Percentiles rank a stretch among this genome's conserved stretches.
phyloP scores from a whole-genome alignment of 2,797 vertebrate species.

The Sebastes vulpes region DNA sequence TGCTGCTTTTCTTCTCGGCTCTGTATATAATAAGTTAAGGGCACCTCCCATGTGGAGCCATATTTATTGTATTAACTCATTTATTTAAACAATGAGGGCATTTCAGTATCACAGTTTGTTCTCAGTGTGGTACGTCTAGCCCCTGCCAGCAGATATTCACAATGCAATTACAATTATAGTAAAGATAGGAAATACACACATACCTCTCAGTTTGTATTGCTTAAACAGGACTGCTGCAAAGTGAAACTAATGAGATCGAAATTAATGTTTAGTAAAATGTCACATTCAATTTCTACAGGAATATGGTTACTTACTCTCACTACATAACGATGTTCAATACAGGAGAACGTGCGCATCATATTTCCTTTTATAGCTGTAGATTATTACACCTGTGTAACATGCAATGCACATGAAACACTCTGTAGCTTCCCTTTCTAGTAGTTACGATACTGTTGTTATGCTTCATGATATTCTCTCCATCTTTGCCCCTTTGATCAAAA shows the following conservation, averaged over 20 bases:
- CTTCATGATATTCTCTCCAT: not conserved
- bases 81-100: constrained; percentile 66
- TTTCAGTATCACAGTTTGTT: constrained; percentile 40
- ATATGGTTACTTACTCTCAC: constrained; percentile 4
- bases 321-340: not conserved
- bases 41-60: constrained; percentile 60
- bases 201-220: constrained; percentile 14
- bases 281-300: constrained; percentile 8
- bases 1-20: constrained; percentile 63
- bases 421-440: not conserved
- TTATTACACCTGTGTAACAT: not conserved
- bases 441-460: not conserved
- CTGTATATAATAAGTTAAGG: constrained; percentile 72
- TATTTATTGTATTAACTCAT: constrained; percentile 69
- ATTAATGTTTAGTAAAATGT: constrained; percentile 13
- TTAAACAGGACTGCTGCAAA: constrained; percentile 6
- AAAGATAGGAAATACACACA: constrained; percentile 5
- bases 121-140: constrained; percentile 20
- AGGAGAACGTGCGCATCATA: not conserved
- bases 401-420: not conserved
- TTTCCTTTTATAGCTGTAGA: not conserved
- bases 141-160: constrained; percentile 32
- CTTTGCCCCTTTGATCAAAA: not conserved
- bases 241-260: constrained; percentile 29
- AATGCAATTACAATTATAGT: constrained; percentile 11